Percentiles rank a stretch among this genome's conserved stretches.
Conservation (phyloP, 1,140 invertebrate species). For the Drosophila repleta region DNA sequence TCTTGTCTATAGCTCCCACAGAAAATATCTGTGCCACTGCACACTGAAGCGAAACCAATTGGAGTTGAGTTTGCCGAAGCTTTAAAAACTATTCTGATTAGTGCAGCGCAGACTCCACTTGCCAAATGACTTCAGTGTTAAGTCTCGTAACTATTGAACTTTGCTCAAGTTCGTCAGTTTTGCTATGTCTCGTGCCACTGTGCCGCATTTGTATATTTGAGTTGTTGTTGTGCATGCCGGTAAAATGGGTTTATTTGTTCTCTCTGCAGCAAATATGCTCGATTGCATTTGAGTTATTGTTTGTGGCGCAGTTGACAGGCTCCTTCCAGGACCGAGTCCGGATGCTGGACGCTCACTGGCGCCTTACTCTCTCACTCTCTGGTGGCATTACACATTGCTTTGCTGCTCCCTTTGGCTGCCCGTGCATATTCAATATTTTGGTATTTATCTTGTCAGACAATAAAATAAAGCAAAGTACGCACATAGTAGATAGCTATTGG, state of each 20-base stretch:
- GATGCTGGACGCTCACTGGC: constrained; percentile 17
- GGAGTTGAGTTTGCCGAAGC: neutral
- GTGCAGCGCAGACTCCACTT: neutral
- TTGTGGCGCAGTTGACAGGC: constrained; percentile 59
- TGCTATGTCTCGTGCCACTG: constrained; percentile 10
- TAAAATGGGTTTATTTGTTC: constrained; percentile 65
- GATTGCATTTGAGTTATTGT: constrained; percentile 81
- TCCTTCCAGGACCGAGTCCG: constrained; percentile 3
- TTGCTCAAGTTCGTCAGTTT: neutral
- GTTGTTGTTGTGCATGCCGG: constrained; percentile 29
- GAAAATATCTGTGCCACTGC: constrained; percentile 20
- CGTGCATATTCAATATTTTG: constrained; percentile 77
- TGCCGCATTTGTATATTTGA: constrained; percentile 25
- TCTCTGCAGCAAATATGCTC: constrained; percentile 67
- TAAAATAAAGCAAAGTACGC: constrained; percentile 77
- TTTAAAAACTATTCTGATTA: constrained; percentile 1
- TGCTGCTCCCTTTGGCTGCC: constrained; percentile 24
- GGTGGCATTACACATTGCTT: constrained; percentile 9
- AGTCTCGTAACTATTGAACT: neutral
- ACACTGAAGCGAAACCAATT: constrained; percentile 21
- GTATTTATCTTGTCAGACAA: constrained; percentile 82
- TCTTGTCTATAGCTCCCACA: constrained; percentile 59
- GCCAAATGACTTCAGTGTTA: too few relatives aligned
- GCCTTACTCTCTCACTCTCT: neutral
- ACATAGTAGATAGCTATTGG: constrained; percentile 41